Conservation (phyloP, 1,140 invertebrate genomes). For the Scaptomyza pallida region DNA sequence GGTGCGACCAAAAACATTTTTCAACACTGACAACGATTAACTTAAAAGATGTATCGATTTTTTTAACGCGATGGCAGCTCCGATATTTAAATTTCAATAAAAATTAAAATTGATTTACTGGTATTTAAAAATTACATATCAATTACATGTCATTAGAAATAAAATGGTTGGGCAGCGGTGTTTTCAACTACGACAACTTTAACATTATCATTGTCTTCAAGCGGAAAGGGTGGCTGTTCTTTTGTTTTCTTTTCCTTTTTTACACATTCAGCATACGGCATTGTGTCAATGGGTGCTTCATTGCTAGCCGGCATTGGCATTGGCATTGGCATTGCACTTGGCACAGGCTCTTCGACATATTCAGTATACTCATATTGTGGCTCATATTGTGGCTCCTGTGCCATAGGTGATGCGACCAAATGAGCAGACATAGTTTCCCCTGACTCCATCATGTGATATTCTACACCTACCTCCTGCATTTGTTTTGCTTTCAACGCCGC, state of each 20-base stretch:
- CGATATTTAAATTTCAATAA: conserved; percentile 27
- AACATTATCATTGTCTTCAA: conserved; percentile 30
- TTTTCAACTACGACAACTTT: conserved; percentile 69
- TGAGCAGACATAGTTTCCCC: neutral
- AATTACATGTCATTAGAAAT: conserved; percentile 31
- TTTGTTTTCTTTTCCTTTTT: neutral
- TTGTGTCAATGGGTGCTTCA: conserved; percentile 21
- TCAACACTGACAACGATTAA: conserved; percentile 11
- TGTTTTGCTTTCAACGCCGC: conserved; percentile 56
- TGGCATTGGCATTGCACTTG: no score
- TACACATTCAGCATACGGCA: conserved; percentile 32
- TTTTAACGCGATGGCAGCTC: neutral
- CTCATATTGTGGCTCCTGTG: conserved; percentile 33
- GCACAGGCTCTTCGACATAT: conserved; percentile 6
- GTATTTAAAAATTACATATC: neutral
- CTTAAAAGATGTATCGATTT: neutral
- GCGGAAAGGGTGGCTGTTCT: conserved; percentile 8
- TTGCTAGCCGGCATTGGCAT: conserved; percentile 4
- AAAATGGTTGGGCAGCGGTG: conserved; percentile 46
- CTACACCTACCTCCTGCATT: conserved; percentile 2
- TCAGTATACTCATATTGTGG: conserved; percentile 17
- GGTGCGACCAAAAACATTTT: neutral
- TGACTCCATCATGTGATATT: conserved; percentile 7
- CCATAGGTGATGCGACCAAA: neutral
- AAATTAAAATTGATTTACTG: conserved; percentile 6